Percentiles rank a stretch among this genome's conserved stretches.
phyloP scores from a whole-genome alignment of 2,797 vertebrate species.

The Pangasius mekongensis region DNA sequence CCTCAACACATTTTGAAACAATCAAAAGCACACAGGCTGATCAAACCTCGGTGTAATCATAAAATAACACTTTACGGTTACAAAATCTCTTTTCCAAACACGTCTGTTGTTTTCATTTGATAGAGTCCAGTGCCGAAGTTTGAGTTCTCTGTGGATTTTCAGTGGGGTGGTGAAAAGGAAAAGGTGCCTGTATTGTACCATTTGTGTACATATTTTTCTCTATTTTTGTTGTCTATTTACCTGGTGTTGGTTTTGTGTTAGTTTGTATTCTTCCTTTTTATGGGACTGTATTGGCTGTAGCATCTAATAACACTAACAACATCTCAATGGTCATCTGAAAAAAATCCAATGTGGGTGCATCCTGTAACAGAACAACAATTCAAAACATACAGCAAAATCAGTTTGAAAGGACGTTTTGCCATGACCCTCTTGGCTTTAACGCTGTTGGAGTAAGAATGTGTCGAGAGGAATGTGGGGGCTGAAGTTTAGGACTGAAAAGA shows the following conservation, averaged over 20 bases:
- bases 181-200: neutral
- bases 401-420: neutral
- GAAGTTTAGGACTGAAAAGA: neutral
- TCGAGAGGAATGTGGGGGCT: conserved; percentile 27
- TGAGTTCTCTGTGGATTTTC: neutral
- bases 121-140: neutral
- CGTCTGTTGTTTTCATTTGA: conserved; percentile 2
- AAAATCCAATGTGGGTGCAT: neutral
- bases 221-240: neutral
- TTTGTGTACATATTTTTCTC: neutral
- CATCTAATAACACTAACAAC: neutral
- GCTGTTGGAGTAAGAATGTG: neutral
- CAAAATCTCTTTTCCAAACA: neutral
- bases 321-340: neutral
- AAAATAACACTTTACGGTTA: neutral
- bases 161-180: neutral
- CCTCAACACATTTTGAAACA: neutral
- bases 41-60: neutral
- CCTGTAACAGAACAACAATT: neutral
- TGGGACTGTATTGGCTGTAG: neutral
- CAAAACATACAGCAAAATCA: neutral
- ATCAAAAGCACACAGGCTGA: neutral
- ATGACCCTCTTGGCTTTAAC: conserved; percentile 5
- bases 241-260: neutral
- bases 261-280: neutral